These are phyloP conservation scores for Trichoplusia ni DNA, from an alignment of 1,140 invertebrate species.

Conservation along the genomic window DNA sequence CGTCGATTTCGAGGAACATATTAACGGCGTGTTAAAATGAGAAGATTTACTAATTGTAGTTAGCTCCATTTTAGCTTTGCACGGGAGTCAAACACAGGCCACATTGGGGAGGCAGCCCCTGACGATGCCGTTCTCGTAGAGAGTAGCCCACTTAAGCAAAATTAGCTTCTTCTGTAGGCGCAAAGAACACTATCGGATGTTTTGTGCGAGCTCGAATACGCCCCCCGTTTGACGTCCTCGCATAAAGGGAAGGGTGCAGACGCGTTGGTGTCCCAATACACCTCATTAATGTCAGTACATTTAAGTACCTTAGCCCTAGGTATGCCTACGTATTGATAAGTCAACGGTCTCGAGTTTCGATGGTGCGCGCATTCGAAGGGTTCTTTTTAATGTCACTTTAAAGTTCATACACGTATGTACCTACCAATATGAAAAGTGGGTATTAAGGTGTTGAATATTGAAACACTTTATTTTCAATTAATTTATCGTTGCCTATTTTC, in stretches of 20 bases:
- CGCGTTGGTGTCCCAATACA: conserved; percentile 59
- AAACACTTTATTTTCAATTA: too few species aligned
- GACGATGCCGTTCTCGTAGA: conserved; percentile 47
- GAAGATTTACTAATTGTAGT: conserved; percentile 13
- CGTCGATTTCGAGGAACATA: too few species aligned
- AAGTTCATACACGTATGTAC: too few species aligned
- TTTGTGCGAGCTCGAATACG: conserved; percentile 67
- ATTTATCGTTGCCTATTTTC: too few species aligned
- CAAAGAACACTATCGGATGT: conserved; percentile 79
- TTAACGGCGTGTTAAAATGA: conserved; percentile 17
- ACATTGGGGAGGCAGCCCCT: conserved; percentile 52
- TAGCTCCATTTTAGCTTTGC: conserved; percentile 57
- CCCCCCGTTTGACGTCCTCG: conserved; percentile 66
- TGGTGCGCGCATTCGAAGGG: too few species aligned
- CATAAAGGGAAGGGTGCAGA: conserved; percentile 65
- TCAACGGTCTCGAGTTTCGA: too few species aligned
- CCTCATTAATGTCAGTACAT: conserved; percentile 24
- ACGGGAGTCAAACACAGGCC: conserved; percentile 56
- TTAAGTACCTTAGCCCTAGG: too few species aligned
- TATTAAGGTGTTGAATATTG: too few species aligned
- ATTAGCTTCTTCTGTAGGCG: conserved; percentile 78
- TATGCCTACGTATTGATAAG: conserved; percentile 4
- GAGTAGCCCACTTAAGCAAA: conserved; percentile 80
- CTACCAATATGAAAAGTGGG: too few species aligned
- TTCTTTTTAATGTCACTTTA: background rate